phyloP scores from a whole-genome alignment of 2,113 vertebrate genomes.

The Tor tambroides region DNA sequence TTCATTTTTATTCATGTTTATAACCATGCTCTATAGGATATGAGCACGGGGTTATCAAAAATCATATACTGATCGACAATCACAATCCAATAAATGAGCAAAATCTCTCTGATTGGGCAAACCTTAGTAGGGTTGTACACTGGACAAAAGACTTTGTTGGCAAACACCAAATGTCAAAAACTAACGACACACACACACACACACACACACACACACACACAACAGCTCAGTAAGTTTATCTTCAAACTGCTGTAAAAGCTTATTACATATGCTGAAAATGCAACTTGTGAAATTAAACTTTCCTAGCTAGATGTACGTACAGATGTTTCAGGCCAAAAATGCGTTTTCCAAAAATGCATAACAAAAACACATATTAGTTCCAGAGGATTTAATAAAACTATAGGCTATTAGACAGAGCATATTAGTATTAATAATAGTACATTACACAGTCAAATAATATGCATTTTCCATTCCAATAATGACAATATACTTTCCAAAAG shows the following conservation, averaged over 20 bases:
- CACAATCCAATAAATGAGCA: no score
- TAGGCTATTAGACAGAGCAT: neutral
- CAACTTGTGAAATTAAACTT: neutral
- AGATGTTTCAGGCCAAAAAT: no score
- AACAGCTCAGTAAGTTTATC: neutral
- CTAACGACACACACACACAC: no score
- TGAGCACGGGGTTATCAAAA: no score
- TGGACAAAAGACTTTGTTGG: no score
- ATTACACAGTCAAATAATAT: neutral
- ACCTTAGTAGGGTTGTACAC: no score
- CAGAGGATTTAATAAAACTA: neutral
- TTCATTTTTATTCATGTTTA: neutral
- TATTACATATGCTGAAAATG: neutral
- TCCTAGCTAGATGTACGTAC: neutral
- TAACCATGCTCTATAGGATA: neutral
- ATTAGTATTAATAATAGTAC: neutral
- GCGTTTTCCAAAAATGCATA: no score
- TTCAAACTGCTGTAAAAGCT: neutral
- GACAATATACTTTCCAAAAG: neutral
- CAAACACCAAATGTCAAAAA: no score
- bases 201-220: no score
- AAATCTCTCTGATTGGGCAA: no score
- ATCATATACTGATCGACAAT: no score
- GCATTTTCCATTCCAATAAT: neutral
- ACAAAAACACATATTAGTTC: neutral